Conservation (phyloP, 2,797 vertebrate genomes). For the Liasis olivaceus region DNA sequence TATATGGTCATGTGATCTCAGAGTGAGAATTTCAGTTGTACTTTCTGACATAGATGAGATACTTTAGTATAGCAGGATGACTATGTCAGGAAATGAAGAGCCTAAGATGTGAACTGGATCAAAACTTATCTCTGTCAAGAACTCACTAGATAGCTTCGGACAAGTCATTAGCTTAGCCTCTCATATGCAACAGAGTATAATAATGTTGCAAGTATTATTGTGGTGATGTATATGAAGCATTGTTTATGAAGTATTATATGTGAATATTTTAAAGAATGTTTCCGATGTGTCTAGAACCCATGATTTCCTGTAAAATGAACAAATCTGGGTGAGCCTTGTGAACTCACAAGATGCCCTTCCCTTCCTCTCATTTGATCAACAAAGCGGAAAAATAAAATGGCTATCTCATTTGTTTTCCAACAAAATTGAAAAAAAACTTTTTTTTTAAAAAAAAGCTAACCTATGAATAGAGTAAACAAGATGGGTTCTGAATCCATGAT, state of each 20-base stretch:
- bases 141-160: neutral
- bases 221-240: neutral
- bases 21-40: neutral
- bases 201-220: neutral
- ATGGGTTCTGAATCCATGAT: neutral
- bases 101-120: neutral
- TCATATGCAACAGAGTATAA: neutral
- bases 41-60: neutral
- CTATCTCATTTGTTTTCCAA: neutral
- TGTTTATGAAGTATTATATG: neutral
- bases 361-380: neutral
- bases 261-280: neutral
- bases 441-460: neutral
- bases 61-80: neutral
- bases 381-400: neutral
- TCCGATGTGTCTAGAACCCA: neutral
- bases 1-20: neutral
- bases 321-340: neutral
- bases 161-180: neutral
- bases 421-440: neutral
- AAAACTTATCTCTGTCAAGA: neutral
- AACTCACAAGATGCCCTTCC: neutral
- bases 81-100: neutral
- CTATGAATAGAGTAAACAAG: neutral
- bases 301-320: neutral